Conservation (phyloP, 2,113 vertebrate species). For the Mellivora capensis region DNA sequence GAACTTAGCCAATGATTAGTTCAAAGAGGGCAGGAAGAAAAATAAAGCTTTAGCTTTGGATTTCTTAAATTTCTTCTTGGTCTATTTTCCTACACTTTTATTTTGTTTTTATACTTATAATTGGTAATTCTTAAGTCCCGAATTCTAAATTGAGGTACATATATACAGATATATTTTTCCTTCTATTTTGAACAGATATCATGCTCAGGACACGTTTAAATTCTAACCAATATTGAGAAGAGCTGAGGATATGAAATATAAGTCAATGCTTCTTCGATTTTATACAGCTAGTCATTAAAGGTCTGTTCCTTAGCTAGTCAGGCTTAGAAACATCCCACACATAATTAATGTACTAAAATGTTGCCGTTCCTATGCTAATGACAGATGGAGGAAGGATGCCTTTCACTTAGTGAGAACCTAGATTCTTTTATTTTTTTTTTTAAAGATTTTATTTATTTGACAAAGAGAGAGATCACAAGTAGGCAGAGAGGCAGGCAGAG, state of each 20-base stretch:
- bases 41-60: background rate
- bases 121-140: background rate
- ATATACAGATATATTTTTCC: background rate
- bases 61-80: background rate
- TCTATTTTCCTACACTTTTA: background rate
- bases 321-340: background rate
- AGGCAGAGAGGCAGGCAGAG: too few relatives aligned
- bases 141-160: background rate
- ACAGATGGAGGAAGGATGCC: background rate
- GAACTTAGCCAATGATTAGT: background rate
- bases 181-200: background rate
- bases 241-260: background rate
- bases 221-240: background rate
- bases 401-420: background rate
- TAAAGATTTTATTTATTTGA: too few relatives aligned
- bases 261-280: background rate
- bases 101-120: background rate
- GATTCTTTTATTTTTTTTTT: background rate
- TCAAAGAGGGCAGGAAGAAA: background rate
- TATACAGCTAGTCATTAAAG: background rate
- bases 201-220: background rate
- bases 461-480: too few relatives aligned
- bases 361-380: background rate
- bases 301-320: background rate
- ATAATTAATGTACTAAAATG: background rate